Percentiles rank a stretch among this genome's conserved stretches.
Conservation (phyloP, 2,113 vertebrate species). For the Myrmecophaga tridactyla region DNA sequence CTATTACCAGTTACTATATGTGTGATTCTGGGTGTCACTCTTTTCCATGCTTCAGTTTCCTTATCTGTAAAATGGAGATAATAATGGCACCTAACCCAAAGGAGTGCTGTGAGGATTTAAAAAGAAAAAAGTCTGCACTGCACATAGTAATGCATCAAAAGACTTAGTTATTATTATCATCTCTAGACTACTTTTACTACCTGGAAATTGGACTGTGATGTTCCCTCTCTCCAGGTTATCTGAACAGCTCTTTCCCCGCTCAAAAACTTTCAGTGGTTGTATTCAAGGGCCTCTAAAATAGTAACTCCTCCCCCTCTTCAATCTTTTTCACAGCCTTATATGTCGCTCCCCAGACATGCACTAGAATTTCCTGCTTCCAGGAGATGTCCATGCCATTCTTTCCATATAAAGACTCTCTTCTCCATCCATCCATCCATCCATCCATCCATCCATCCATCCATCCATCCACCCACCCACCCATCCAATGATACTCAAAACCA, state of each 20-base stretch:
- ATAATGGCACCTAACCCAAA: not conserved
- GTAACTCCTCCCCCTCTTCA: not conserved
- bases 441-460: not conserved
- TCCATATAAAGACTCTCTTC: not conserved
- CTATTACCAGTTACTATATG: not conserved
- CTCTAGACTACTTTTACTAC: not conserved
- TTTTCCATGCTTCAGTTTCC: not conserved
- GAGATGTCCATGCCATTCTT: not conserved
- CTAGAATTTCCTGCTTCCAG: no score
- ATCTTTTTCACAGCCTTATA: rapidly evolving
- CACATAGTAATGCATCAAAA: not conserved
- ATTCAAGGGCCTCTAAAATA: not conserved
- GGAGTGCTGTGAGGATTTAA: not conserved
- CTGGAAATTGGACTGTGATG: not conserved
- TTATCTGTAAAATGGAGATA: not conserved
- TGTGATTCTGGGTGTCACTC: no score
- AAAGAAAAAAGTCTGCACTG: not conserved
- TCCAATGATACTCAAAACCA: not conserved
- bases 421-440: not conserved
- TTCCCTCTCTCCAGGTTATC: not conserved
- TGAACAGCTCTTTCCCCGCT: not conserved
- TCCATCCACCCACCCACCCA: not conserved
- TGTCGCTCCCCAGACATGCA: not conserved
- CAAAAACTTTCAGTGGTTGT: not conserved
- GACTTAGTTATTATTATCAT: not conserved